Base-by-base conservation (phyloP, 1,140 invertebrate species). In the Lethocerus indicus region DNA sequence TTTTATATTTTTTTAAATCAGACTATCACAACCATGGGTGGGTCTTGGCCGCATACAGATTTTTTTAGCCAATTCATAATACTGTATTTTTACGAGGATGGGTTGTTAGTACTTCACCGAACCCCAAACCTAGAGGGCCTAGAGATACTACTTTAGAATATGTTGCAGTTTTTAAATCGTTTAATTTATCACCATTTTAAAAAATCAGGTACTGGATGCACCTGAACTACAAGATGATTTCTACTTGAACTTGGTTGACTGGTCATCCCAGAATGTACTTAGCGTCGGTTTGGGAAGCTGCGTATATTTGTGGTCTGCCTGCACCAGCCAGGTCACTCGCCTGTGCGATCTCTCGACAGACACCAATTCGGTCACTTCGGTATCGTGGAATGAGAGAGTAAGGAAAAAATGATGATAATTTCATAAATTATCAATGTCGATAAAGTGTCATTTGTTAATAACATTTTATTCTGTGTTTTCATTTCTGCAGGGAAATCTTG, bases 191-290 rank as follows among this genome's bases (percentile, higher is more conserved):
- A n/a, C n/a, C n/a, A n/a, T n/a, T 55, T 6, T 45, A n/a, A n/a
- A n/a, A n/a, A n/a, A n/a, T n/a, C n/a, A 72, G 70, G 81, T 96
- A 1, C 71, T 98, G 9, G 96, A 99, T 67, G 96, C 96, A 0
- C 96, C 96, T 0, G 95, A 98, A 66, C 67, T 99, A 23, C 94
- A 98, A 68, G 95, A 99, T 66, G 96, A 98, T 67, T 99, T 99
- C 67, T 98, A 98, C 65, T 67, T 98, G 24, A 99, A 98, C 68
- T 71, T 99, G 49, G 95, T 99, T 5, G 96, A 99, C 67, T 99
- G 96, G 96, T 98, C 93, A 1, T 91, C 90, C 5, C 91, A 95
- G 65, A 98, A 99, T 69, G 91, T 98, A 5, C 75, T 99, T 20
- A 94, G 91, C 64, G 96, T 99, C n/a, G 96, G 95, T 0, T 68